A percentile compares a stretch with the other conserved stretches of the same genome.
These are phyloP conservation scores for Netelia virgata DNA, from an alignment of 2,888 invertebrate species.

Conservation along the genomic window DNA sequence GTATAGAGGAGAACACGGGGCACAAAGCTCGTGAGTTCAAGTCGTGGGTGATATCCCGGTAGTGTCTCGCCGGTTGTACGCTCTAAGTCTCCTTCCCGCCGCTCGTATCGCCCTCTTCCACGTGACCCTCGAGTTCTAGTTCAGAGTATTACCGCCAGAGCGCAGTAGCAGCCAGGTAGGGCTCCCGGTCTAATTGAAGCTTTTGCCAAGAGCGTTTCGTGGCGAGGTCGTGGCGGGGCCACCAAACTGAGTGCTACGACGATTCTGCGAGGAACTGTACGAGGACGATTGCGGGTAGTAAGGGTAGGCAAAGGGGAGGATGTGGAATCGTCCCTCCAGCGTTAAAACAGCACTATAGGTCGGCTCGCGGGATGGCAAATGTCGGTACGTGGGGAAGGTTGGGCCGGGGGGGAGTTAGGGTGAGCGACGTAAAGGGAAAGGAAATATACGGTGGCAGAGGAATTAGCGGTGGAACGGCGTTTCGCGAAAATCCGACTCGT, in stretches of 20 bases:
- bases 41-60: constrained; percentile 35
- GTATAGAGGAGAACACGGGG: constrained; percentile 3
- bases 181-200: constrained; percentile 63
- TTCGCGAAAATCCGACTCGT: constrained; percentile 73
- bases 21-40: constrained; percentile 34
- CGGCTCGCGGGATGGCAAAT: constrained; percentile 19
- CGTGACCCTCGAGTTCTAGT: constrained; percentile 21
- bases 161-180: constrained; percentile 21
- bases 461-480: constrained; percentile 62
- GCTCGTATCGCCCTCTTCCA: constrained; percentile 22
- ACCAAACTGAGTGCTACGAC: constrained; percentile 49
- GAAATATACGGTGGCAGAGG: constrained; percentile 63
- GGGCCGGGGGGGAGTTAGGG: constrained; percentile 31
- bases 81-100: background rate
- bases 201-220: constrained; percentile 66
- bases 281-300: constrained; percentile 49
- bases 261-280: constrained; percentile 47
- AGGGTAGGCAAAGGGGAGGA: constrained; percentile 10
- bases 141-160: constrained; percentile 45
- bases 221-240: constrained; percentile 57
- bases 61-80: background rate
- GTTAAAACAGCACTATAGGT: constrained; percentile 49
- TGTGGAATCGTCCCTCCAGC: constrained; percentile 33
- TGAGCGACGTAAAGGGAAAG: constrained; percentile 50
- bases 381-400: background rate